Evolutionary conservation across 2,888 invertebrate genomes (phyloP).

Genomic region (Eristalis pertinax): DNA sequence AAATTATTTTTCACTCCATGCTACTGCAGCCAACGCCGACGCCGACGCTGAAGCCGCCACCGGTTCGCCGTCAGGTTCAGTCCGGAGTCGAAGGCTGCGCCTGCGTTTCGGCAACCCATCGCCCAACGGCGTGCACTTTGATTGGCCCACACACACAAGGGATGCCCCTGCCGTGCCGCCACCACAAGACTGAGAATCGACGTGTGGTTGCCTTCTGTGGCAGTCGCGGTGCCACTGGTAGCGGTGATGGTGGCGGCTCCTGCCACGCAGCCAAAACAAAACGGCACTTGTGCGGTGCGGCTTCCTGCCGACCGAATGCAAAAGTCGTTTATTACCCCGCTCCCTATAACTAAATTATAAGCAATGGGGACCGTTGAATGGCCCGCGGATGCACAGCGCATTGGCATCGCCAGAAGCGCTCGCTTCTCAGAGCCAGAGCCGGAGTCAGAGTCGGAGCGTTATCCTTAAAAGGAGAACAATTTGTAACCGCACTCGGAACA

Average conservation of each 20-base stretch:
- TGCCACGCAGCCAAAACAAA: slow-evolving; percentile 46
- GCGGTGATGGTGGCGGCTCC: slow-evolving; percentile 28
- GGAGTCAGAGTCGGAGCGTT: slow-evolving; percentile 11
- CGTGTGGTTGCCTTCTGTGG: neutral
- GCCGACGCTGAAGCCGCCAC: slow-evolving; percentile 20
- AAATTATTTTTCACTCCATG: slow-evolving; percentile 64
- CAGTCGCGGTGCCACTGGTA: neutral
- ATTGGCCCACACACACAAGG: slow-evolving; percentile 69
- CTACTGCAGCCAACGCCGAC: neutral
- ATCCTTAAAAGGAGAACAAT: slow-evolving; percentile 70
- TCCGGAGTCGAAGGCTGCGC: neutral
- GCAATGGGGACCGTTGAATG: slow-evolving; percentile 30
- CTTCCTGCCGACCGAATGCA: slow-evolving; percentile 60
- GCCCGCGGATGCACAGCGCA: slow-evolving; percentile 6
- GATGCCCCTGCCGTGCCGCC: slow-evolving; percentile 12
- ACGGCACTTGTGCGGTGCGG: slow-evolving; percentile 68
- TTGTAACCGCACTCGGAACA: slow-evolving; percentile 63
- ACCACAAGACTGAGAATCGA: slow-evolving; percentile 43
- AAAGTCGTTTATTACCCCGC: slow-evolving; percentile 71
- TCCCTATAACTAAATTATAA: slow-evolving; percentile 73
- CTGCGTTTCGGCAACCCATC: slow-evolving; percentile 12
- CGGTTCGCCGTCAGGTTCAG: neutral
- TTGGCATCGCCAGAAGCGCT: slow-evolving; percentile 25
- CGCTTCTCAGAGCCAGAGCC: slow-evolving; percentile 6
- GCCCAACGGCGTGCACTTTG: slow-evolving; percentile 58